These are phyloP conservation scores for Cancer borealis DNA, from an alignment of 2,888 invertebrate species.

Conservation along the genomic window DNA sequence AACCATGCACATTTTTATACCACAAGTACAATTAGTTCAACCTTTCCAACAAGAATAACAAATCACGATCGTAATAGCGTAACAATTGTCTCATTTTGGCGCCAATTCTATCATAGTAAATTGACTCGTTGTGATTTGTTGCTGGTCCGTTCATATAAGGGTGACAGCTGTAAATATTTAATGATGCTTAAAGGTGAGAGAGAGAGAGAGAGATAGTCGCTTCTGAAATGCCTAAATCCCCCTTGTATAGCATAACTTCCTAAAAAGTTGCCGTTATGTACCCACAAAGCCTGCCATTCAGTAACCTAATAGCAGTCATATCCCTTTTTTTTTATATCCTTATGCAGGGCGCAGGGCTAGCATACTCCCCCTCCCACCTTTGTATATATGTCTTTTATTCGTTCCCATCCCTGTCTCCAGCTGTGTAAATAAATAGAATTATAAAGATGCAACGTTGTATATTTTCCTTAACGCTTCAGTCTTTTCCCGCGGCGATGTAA, in stretches of 20 bases:
- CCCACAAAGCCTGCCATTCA: background rate
- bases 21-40: background rate
- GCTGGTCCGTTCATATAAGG: background rate
- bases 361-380: no score
- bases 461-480: background rate
- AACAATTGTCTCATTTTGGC: background rate
- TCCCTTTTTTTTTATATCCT: background rate
- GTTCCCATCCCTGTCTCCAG: background rate
- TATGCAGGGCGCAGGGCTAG: background rate
- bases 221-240: background rate
- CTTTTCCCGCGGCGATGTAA: no score
- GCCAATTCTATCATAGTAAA: background rate
- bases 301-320: background rate
- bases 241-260: background rate
- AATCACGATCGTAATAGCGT: background rate
- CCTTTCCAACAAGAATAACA: no score
- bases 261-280: background rate
- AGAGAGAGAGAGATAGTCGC: background rate
- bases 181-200: background rate
- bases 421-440: background rate
- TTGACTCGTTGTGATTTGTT: background rate
- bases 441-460: background rate
- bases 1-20: background rate
- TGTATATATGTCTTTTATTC: no score
- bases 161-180: background rate